These are phyloP conservation scores for Cataglyphis hispanica DNA, from an alignment of 1,140 invertebrate genomes.

Conservation along the genomic window DNA sequence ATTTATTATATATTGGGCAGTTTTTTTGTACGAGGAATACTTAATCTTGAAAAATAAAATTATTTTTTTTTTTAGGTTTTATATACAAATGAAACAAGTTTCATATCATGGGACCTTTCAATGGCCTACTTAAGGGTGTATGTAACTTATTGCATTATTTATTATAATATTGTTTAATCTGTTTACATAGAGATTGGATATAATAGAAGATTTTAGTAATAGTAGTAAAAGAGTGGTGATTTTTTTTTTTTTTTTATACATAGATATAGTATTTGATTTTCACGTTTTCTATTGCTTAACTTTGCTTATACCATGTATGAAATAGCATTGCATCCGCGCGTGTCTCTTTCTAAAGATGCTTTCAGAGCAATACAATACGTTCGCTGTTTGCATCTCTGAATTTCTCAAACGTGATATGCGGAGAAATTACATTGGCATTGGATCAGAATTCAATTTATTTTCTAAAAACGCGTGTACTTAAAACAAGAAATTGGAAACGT, in stretches of 20 bases:
- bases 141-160: neutral
- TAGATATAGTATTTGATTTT: neutral
- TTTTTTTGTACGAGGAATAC: neutral
- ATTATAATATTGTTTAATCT: neutral
- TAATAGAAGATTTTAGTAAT: neutral
- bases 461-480: neutral
- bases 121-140: neutral
- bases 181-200: neutral
- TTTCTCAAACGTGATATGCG: conserved; percentile 51
- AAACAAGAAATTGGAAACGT: conserved; percentile 29
- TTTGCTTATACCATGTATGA: neutral
- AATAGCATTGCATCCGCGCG: neutral
- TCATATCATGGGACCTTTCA: neutral
- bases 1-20: neutral
- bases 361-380: conserved; percentile 32
- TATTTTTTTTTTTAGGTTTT: neutral
- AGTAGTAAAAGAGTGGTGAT: neutral
- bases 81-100: neutral
- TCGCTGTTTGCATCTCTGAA: conserved; percentile 39
- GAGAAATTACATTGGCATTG: conserved; percentile 32
- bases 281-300: neutral
- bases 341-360: conserved; percentile 11
- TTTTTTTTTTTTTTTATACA: neutral
- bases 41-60: neutral
- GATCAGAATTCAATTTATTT: conserved; percentile 34